Base-by-base conservation (phyloP, 2,888 invertebrate species). In the Eumacrocentrus americanus region DNA sequence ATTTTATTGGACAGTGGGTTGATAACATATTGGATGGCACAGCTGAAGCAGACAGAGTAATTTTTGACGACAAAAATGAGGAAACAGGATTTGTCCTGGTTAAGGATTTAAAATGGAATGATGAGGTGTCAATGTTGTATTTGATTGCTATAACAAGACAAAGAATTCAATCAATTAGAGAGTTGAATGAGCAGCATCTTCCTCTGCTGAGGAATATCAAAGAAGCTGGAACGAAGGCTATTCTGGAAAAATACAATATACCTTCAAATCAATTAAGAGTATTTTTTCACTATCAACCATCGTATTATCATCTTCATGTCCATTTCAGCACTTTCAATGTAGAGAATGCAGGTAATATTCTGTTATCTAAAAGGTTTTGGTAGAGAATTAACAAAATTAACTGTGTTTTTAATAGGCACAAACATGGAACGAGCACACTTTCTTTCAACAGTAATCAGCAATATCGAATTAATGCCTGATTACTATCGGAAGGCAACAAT, bases 81-180 rank as follows among this genome's bases (percentile, higher is more conserved):
- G 85, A 87, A 44, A 88, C 82, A 64, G 97, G 98, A 0, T 98
- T 98, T 78, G 83, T 98, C 11, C 81, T 99, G 11, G 74, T 96
- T 0, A 96, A 95, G 0, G 99, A 99, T 82, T 83, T 98, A 58
- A 99, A 99, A 81, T 99, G 99, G 98, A 92, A 97, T 81, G 92
- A 94, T 11, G 80, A 86, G 44, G 67, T 88, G 14, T 91, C 93
- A 72, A 90, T 91, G 0, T 81, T 99, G 11, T 95, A 98, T 78
- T 81, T 94, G 5, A 82, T 95, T 56, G 98, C 93, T 0, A 88
- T 99, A 59, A 85, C 90, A 0, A 86, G 89, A 67, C 84, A 87
- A 65, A 87, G 84, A 67, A 85, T 99, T 4, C 91, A 89, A 78
- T 95, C 94, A 0, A 72, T 99, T 34, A 84, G 99, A 70, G 95